Evolutionary conservation across 2,888 invertebrate species (phyloP).

Genomic region (Spatulosminthurus flaviceps): DNA sequence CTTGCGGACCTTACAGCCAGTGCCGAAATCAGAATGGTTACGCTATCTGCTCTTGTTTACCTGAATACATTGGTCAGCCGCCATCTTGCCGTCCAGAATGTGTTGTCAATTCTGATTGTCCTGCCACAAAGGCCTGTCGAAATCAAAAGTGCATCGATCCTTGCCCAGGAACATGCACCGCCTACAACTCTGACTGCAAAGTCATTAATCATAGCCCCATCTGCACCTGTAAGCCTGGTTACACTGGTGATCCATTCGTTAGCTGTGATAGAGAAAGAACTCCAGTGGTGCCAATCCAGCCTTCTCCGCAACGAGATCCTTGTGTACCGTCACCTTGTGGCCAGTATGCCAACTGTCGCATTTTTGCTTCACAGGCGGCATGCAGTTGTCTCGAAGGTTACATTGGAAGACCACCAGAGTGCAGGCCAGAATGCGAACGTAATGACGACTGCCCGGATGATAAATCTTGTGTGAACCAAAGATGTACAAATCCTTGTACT

Average conservation of each 20-base stretch:
- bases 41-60: conserved; percentile 83
- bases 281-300: background rate
- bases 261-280: conserved; percentile 68
- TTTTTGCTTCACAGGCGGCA: conserved; percentile 62
- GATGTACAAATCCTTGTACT: conserved; percentile 73
- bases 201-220: conserved; percentile 64
- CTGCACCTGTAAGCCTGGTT: conserved; percentile 76
- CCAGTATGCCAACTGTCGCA: conserved; percentile 65
- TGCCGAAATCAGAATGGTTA: conserved; percentile 65
- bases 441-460: conserved; percentile 71
- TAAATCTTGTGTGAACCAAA: conserved; percentile 64
- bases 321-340: conserved; percentile 66
- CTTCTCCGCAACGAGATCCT: conserved; percentile 65
- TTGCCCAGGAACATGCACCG: conserved; percentile 48
- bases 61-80: conserved; percentile 83
- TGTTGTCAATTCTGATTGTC: conserved; percentile 75
- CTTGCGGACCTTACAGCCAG: conserved; percentile 69
- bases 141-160: conserved; percentile 65
- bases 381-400: conserved; percentile 76
- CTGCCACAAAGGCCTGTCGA: conserved; percentile 72
- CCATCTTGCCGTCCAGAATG: conserved; percentile 72
- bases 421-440: conserved; percentile 72
- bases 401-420: conserved; percentile 74
- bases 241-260: conserved; percentile 83
- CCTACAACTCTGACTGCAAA: conserved; percentile 64